phyloP scores from a whole-genome alignment of 2,888 invertebrate species.

The Drosophila limbata region DNA sequence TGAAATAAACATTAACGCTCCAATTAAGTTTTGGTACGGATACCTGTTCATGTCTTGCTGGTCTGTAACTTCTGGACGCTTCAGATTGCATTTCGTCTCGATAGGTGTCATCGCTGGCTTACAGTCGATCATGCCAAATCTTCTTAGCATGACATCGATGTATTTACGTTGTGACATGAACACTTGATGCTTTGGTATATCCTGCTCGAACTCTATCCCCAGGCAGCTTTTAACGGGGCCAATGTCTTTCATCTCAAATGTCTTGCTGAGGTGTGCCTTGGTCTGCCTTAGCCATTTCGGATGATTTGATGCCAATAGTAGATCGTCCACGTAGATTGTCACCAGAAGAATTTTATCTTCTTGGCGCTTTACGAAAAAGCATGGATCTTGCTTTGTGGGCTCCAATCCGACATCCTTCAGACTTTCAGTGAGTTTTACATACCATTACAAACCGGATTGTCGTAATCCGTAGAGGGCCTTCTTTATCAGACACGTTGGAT shows the following conservation, averaged over 20 bases:
- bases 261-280: not conserved
- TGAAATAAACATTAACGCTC: too few relatives aligned
- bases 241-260: not conserved
- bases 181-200: not conserved
- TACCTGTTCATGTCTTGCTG: too few relatives aligned
- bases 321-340: not conserved
- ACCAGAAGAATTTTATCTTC: constrained; percentile 1
- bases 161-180: constrained; percentile 5
- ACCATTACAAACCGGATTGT: not conserved
- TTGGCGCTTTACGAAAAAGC: not conserved
- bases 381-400: not conserved
- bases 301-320: not conserved
- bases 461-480: constrained; percentile 5
- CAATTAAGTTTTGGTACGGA: too few relatives aligned
- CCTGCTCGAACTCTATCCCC: constrained; percentile 1
- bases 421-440: not conserved
- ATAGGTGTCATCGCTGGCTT: constrained; percentile 11
- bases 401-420: not conserved
- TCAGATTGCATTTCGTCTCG: not conserved
- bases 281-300: not conserved
- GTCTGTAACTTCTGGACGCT: not conserved
- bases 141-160: not conserved
- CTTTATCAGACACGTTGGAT: not conserved
- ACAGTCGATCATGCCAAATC: constrained; percentile 12
- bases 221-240: not conserved